These are phyloP conservation scores for Lamellibrachia satsuma DNA, from an alignment of 2,888 invertebrate genomes.

Conservation along the genomic window DNA sequence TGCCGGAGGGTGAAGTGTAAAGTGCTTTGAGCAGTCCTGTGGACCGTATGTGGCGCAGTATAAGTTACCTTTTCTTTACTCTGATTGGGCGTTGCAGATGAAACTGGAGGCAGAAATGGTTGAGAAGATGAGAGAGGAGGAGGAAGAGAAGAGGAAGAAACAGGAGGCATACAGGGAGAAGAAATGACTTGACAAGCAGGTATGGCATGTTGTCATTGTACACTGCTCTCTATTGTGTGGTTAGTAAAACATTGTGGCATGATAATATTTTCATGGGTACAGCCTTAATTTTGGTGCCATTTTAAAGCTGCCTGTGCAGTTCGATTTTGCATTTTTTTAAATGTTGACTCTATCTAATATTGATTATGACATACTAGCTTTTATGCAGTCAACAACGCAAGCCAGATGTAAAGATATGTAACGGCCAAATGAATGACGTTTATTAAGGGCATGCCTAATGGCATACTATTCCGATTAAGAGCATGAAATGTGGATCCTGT, in stretches of 20 bases:
- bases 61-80: not conserved
- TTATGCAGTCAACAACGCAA: too few relatives aligned
- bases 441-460: too few relatives aligned
- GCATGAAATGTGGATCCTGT: too few relatives aligned
- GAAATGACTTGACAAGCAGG: slow-evolving; percentile 52
- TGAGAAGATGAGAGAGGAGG: slow-evolving; percentile 49
- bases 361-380: too few relatives aligned
- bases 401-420: too few relatives aligned
- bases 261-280: not conserved
- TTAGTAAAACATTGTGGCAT: not conserved
- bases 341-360: not conserved
- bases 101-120: slow-evolving; percentile 49
- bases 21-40: too few relatives aligned
- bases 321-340: not conserved
- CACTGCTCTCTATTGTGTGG: not conserved
- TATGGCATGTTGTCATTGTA: not conserved
- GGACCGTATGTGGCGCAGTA: too few relatives aligned
- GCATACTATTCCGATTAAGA: too few relatives aligned
- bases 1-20: too few relatives aligned
- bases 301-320: too few relatives aligned
- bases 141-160: slow-evolving; percentile 53
- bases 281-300: not conserved
- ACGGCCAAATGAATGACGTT: too few relatives aligned
- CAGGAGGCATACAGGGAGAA: slow-evolving; percentile 53
- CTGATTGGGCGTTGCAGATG: slow-evolving; percentile 38